phyloP scores from a whole-genome alignment of 2,888 invertebrate species.

The Alitta virens region DNA sequence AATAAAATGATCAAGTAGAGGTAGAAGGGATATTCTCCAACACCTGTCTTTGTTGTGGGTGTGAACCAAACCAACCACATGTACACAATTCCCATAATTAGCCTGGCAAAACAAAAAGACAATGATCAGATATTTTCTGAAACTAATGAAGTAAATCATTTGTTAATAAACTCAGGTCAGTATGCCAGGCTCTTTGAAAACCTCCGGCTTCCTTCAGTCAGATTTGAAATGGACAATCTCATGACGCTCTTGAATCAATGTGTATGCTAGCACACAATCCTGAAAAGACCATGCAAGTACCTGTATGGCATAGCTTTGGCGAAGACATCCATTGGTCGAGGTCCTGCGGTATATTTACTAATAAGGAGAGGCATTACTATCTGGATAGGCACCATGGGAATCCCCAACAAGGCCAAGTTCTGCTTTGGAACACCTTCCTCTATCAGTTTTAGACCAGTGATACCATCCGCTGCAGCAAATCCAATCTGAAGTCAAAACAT shows the following conservation, averaged over 20 bases:
- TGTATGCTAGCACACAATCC: no score
- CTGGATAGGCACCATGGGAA: constrained; percentile 67
- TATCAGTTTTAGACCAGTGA: constrained; percentile 89
- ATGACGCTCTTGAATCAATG: no score
- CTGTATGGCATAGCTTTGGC: constrained; percentile 82
- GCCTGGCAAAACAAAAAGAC: no score
- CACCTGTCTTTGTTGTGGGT: constrained; percentile 56
- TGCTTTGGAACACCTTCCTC: constrained; percentile 96
- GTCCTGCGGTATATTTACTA: constrained; percentile 79
- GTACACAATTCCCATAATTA: constrained; percentile 80
- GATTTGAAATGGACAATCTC: no score
- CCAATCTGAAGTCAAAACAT: constrained; percentile 72
- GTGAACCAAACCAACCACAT: constrained; percentile 80
- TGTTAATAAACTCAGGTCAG: no score
- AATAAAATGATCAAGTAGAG: constrained; percentile 72
- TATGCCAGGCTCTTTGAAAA: no score
- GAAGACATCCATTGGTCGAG: constrained; percentile 84
- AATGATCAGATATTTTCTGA: no score
- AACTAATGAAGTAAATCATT: no score
- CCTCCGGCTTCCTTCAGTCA: no score
- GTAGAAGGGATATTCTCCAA: constrained; percentile 68
- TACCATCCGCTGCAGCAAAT: constrained; percentile 92
- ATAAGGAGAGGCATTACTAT: constrained; percentile 86
- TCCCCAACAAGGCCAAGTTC: constrained; percentile 87
- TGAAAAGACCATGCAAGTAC: constrained; percentile 45